Evolutionary conservation across 2,888 invertebrate genomes (phyloP).

Genomic region (Orchestes rusci): DNA sequence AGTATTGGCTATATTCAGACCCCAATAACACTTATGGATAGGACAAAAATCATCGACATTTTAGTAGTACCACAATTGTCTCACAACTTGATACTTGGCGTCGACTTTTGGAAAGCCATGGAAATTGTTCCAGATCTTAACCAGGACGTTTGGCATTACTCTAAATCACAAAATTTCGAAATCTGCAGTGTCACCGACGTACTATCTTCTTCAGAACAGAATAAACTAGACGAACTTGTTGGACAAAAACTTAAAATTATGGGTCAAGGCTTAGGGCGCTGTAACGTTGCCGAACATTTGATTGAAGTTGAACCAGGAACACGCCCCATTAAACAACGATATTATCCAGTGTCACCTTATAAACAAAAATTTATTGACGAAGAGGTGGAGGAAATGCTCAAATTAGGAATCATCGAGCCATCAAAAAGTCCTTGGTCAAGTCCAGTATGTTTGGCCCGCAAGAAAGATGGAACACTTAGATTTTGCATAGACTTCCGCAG

Average conservation of each 20-base stretch:
- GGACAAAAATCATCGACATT: not conserved
- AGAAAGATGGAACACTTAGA: constrained; percentile 28
- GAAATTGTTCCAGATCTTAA: not conserved
- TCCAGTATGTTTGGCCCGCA: constrained; percentile 28
- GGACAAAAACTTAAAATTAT: not conserved
- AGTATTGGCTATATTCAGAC: not conserved
- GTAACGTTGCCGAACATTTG: constrained; percentile 30
- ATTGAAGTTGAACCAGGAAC: constrained; percentile 26
- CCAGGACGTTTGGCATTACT: not conserved
- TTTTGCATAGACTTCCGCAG: constrained; percentile 34
- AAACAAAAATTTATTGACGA: constrained; percentile 10
- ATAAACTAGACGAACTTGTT: not conserved
- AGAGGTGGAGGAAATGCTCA: too few relatives aligned
- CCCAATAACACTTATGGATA: not conserved
- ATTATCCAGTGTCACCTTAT: constrained; percentile 13
- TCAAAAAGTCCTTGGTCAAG: constrained; percentile 30
- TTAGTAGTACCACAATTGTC: not conserved
- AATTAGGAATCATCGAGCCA: constrained; percentile 27
- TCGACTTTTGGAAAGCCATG: not conserved
- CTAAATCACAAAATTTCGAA: not conserved
- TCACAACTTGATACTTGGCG: not conserved
- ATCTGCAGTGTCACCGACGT: not conserved
- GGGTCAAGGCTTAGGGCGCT: constrained; percentile 21
- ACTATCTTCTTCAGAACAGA: not conserved
- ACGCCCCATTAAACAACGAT: constrained; percentile 16